Conservation (phyloP, 2,888 invertebrate species). For the Nephrotoma appendiculata region DNA sequence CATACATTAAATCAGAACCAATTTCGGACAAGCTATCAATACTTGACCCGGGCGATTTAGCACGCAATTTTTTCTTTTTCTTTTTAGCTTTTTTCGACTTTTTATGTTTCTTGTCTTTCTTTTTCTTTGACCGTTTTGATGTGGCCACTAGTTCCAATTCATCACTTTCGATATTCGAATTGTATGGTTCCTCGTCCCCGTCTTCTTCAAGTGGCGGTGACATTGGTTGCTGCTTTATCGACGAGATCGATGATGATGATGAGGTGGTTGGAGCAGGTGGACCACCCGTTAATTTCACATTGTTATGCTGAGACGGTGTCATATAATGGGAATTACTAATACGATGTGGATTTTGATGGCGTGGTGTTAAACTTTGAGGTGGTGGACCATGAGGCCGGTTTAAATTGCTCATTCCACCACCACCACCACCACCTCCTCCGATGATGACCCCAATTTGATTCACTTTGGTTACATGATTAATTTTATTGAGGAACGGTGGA, state of each 20-base stretch:
- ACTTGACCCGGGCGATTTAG: constrained; percentile 48
- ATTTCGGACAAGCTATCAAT: constrained; percentile 48
- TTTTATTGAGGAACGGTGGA: not conserved
- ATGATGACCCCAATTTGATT: not conserved
- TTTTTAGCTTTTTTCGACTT: constrained; percentile 56
- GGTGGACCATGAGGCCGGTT: not conserved
- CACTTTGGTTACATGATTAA: not conserved
- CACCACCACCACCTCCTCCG: not conserved
- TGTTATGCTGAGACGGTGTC: not conserved
- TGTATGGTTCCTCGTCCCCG: constrained; percentile 38
- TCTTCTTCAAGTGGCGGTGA: constrained; percentile 26
- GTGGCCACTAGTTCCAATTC: not conserved
- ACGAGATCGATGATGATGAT: constrained; percentile 16
- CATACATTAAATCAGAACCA: constrained; percentile 22
- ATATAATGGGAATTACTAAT: not conserved
- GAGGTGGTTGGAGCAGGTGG: not conserved
- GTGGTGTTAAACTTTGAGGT: not conserved
- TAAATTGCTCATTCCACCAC: not conserved
- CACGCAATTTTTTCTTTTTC: constrained; percentile 48
- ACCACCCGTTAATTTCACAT: not conserved
- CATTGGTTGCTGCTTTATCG: constrained; percentile 2
- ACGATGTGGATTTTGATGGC: not conserved
- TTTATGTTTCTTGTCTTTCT: constrained; percentile 45
- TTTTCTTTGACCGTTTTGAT: constrained; percentile 32
- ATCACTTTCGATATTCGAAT: not conserved